Base-by-base conservation (phyloP, 2,797 vertebrate species). In the Gymnocypris eckloni region DNA sequence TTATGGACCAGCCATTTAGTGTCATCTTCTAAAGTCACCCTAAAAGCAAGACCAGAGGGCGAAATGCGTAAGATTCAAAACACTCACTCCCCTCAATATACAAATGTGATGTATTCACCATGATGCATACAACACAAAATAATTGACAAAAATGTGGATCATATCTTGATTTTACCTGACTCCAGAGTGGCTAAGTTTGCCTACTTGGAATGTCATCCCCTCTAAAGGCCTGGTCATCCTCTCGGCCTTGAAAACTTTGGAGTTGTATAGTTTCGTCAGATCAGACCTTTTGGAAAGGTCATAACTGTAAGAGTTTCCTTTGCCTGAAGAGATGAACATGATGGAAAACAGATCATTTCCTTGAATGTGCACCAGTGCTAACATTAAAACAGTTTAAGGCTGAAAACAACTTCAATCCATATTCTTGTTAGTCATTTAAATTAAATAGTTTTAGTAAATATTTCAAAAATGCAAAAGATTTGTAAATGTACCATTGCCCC, bases 1-100 rank as follows among this genome's bases (percentile, higher is more conserved):
- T 95, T 94, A 54, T 95, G 95, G 77, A 94, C 11, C 45, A 95
- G 88, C 90, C 90, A 94, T 75, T 45, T 4, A 5, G 88, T 61
- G 3, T 77, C 88, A 1, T 94, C 90, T 0, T 0, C 71, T 79
- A 94, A 83, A 3, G 93, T 94, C 73, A 94, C 92, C 77, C 94
- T 95, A 81, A 81, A 86, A 88, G 7, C 33, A 80, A 13, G 11
- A 77, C 67, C 77, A 83, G 25, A 4, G 18, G 20, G n/a, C 10
- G 4, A n/a, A 28, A 28, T 50, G 3, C 5, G 12, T 45, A 15
- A 48, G 5, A 59, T 11, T 70, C 8, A 78, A 52, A 37, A 7
- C 6, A 10, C n/a, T 72, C 8, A 20, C 37, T 52, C 37, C n/a
- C 1, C 22, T 45, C 2, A 37, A 22, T 50, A n/a, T 48, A 48